Evolutionary conservation across 2,888 invertebrate species (phyloP).

Genomic region (Ophioninae sp.): DNA sequence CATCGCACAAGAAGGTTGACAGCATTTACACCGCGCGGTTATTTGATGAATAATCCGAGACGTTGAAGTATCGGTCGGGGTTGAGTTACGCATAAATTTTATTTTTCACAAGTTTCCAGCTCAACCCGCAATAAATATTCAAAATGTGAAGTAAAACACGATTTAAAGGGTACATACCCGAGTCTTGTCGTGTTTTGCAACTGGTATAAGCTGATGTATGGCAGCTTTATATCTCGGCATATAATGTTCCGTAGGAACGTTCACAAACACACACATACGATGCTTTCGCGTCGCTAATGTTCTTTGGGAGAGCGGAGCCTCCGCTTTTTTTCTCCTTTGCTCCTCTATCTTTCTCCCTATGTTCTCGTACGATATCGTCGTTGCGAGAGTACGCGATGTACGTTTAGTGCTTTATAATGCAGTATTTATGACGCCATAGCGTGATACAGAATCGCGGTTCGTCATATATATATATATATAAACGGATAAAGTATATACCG

Average conservation of each 20-base stretch:
- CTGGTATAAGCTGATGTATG: conserved; percentile 32
- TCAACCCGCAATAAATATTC: conserved; percentile 8
- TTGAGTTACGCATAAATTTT: conserved; percentile 1
- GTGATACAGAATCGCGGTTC: conserved; percentile 44
- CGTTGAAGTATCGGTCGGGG: neutral
- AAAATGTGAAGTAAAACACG: conserved; percentile 4
- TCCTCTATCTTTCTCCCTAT: conserved; percentile 13
- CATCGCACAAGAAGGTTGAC: neutral
- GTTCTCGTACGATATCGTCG: conserved; percentile 38
- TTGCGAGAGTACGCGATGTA: conserved; percentile 20
- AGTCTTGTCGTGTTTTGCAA: neutral
- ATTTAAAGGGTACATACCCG: neutral
- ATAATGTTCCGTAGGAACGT: conserved; percentile 26
- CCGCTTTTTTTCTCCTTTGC: neutral
- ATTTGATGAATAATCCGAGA: conserved; percentile 1
- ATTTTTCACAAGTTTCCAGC: neutral
- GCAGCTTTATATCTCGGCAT: conserved; percentile 30
- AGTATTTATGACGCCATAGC: conserved; percentile 36
- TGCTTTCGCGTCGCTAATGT: conserved; percentile 43
- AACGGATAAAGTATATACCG: neutral
- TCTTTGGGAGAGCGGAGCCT: conserved; percentile 23
- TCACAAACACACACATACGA: neutral
- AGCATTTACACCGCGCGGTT: neutral
- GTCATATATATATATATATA: conserved; percentile 11
- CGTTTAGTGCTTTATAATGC: conserved; percentile 44